Percentiles rank a stretch among this genome's conserved stretches.
phyloP scores from a whole-genome alignment of 2,113 vertebrate genomes.

The Pristiophorus japonicus region DNA sequence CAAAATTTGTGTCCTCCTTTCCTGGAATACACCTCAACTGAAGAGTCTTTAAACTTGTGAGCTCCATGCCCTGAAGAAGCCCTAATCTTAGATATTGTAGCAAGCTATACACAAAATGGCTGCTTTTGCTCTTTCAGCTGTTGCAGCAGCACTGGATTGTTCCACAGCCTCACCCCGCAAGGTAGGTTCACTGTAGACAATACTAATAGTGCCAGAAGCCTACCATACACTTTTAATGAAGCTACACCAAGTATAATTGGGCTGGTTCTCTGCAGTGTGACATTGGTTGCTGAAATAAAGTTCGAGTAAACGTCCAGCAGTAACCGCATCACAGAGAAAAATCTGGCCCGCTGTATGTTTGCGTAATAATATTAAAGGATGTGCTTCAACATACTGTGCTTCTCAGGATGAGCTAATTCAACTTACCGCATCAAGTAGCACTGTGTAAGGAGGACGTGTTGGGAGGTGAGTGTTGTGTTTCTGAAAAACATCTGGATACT shows the following conservation, averaged over 20 bases:
- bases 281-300: not conserved
- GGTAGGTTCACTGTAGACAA: too few species aligned
- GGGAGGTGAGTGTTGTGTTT: not conserved
- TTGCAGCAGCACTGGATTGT: too few species aligned
- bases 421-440: not conserved
- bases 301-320: not conserved
- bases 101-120: too few species aligned
- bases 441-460: not conserved
- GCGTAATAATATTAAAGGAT: not conserved
- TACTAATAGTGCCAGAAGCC: not conserved
- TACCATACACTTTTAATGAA: not conserved
- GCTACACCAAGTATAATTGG: not conserved
- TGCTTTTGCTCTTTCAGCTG: too few species aligned
- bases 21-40: not conserved
- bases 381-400: not conserved
- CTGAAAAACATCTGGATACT: not conserved
- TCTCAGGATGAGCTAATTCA: not conserved
- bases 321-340: not conserved
- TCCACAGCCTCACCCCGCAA: too few species aligned
- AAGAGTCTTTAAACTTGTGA: not conserved
- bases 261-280: not conserved
- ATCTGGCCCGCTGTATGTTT: not conserved
- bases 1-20: not conserved
- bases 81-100: not conserved
- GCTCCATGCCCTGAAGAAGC: not conserved